Conservation (phyloP, 2,888 invertebrate species). For the Conus canariensis region DNA sequence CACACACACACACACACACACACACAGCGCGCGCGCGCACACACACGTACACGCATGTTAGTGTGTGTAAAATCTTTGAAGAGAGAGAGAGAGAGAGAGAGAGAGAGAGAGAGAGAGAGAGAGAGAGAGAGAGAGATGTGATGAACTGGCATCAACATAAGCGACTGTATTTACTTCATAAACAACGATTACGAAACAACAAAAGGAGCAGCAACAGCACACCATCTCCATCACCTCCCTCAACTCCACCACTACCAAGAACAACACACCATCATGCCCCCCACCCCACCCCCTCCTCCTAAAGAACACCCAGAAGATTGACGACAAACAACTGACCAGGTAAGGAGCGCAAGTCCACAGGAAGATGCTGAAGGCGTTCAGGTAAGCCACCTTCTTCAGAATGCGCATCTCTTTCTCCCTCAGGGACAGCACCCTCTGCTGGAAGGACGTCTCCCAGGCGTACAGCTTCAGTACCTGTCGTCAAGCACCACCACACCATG, state of each 20-base stretch:
- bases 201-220: no score
- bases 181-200: neutral
- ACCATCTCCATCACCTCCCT: no score
- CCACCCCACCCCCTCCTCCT: neutral
- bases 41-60: no score
- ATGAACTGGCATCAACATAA: no score
- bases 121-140: neutral
- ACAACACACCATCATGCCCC: neutral
- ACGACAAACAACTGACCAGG: conserved; percentile 83
- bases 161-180: no score
- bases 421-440: conserved; percentile 91
- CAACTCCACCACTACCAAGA: no score
- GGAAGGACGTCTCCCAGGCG: conserved; percentile 96
- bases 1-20: no score
- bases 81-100: no score
- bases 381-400: conserved; percentile 90
- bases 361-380: conserved; percentile 85
- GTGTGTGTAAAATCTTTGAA: no score
- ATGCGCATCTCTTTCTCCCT: conserved; percentile 92
- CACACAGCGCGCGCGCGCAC: no score
- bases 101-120: neutral
- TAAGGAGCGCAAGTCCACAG: conserved; percentile 97
- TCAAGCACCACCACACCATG: neutral
- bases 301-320: neutral
- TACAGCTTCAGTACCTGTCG: conserved; percentile 86